Percentiles rank a stretch among this genome's conserved stretches.
phyloP scores from a whole-genome alignment of 2,797 vertebrate genomes.

The Sarcophilus harrisii region DNA sequence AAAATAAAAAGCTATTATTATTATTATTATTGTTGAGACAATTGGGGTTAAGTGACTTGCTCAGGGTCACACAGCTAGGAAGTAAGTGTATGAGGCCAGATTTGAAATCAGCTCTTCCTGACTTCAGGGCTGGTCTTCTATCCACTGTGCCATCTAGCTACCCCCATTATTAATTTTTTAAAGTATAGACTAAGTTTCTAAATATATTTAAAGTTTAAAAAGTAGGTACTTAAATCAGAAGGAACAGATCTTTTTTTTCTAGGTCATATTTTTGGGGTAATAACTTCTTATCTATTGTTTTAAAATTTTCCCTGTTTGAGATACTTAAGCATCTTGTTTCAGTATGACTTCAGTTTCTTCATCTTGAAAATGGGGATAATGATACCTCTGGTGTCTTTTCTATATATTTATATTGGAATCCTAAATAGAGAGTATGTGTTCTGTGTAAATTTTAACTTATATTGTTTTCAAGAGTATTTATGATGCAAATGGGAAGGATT shows the following conservation, averaged over 20 bases:
- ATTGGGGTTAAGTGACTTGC: too few relatives aligned
- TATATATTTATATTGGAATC: background rate
- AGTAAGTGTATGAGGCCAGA: too few relatives aligned
- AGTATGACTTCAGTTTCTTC: background rate
- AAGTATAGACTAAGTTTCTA: background rate
- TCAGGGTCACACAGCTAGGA: too few relatives aligned
- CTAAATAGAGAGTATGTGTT: background rate
- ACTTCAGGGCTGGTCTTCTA: too few relatives aligned
- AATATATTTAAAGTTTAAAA: background rate
- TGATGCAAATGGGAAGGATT: background rate
- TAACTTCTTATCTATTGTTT: background rate
- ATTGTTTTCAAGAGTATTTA: background rate
- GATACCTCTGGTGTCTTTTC: background rate
- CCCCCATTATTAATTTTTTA: too few relatives aligned
- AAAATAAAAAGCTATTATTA: too few relatives aligned
- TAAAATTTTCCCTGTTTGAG: background rate
- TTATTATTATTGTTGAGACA: too few relatives aligned
- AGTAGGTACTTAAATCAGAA: background rate
- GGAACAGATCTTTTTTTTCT: background rate
- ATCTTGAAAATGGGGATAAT: background rate
- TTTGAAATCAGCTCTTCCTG: too few relatives aligned
- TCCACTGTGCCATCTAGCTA: too few relatives aligned
- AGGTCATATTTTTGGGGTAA: background rate
- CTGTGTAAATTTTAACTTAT: background rate
- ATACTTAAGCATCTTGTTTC: background rate